Percentiles rank a stretch among this genome's conserved stretches.
Evolutionary conservation across 2,888 invertebrate genomes (phyloP).

Genomic region (Cheilosia vulpina): DNA sequence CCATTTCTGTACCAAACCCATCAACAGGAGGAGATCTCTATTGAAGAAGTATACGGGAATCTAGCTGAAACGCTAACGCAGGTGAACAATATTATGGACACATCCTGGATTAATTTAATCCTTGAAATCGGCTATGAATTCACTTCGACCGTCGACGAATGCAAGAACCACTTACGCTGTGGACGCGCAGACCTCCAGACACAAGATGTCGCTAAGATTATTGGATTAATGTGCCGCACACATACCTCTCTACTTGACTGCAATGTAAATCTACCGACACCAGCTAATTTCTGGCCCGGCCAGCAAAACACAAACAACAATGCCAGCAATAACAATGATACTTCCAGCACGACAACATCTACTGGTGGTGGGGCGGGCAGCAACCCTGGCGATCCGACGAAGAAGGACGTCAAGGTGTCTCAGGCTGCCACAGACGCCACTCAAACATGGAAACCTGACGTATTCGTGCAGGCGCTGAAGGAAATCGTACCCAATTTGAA

Average conservation of each 20-base stretch:
- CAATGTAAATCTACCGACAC: conserved; percentile 89
- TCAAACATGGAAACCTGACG: conserved; percentile 95
- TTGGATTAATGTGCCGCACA: conserved; percentile 94
- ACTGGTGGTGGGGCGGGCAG: conserved; percentile 77
- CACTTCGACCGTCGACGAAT: conserved; percentile 93
- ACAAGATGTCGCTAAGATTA: conserved; percentile 91
- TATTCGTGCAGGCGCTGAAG: conserved; percentile 95
- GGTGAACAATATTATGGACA: conserved; percentile 87
- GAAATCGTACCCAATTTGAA: conserved; percentile 93
- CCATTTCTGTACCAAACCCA: conserved; percentile 89
- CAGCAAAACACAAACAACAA: conserved; percentile 80
- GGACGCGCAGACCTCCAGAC: conserved; percentile 93
- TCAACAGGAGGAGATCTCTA: conserved; percentile 79
- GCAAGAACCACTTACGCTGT: conserved; percentile 92
- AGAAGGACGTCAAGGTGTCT: conserved; percentile 75
- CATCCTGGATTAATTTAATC: conserved; percentile 93
- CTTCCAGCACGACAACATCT: conserved; percentile 76
- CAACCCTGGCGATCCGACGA: conserved; percentile 78
- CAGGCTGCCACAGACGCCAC: conserved; percentile 84
- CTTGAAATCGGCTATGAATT: conserved; percentile 95
- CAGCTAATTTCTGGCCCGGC: conserved; percentile 87
- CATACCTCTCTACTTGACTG: conserved; percentile 87
- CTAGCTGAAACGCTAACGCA: conserved; percentile 80
- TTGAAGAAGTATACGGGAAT: conserved; percentile 83
- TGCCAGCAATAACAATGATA: conserved; percentile 79